A percentile compares a stretch with the other conserved stretches of the same genome.
phyloP scores from a whole-genome alignment of 2,113 vertebrate genomes.

The Odobenus rosmarus region DNA sequence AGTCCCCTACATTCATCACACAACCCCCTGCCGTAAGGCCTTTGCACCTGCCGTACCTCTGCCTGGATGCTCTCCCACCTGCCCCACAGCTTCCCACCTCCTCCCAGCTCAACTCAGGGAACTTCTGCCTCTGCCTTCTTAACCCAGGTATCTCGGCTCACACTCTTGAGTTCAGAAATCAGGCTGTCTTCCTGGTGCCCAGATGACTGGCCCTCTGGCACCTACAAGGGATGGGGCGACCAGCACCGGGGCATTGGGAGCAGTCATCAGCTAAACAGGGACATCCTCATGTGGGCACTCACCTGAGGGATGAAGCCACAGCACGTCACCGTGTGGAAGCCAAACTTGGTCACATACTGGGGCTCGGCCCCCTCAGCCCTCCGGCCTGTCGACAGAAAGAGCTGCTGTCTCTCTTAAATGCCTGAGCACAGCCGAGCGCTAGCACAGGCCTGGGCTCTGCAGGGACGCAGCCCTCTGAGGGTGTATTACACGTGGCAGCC shows the following conservation, averaged over 20 bases:
- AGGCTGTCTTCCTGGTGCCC: neutral
- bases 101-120: neutral
- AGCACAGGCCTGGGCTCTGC: neutral
- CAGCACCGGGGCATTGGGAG: neutral
- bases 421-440: neutral
- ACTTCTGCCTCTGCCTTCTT: neutral
- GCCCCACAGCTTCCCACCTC: neutral
- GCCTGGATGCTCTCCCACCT: neutral
- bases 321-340: slow-evolving; percentile 91
- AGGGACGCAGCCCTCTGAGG: neutral
- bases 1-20: neutral
- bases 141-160: neutral
- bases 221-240: no score
- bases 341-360: slow-evolving; percentile 88
- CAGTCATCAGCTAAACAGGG: neutral
- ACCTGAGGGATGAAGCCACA: slow-evolving; percentile 96
- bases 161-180: neutral
- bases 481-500: accelerated
- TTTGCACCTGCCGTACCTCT: neutral
- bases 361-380: slow-evolving; percentile 82
- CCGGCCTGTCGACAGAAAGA: slow-evolving; percentile 84
- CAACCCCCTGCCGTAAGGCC: neutral
- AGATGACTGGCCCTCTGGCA: neutral
- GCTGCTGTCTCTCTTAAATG: no score
- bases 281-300: slow-evolving; percentile 5